These are phyloP conservation scores for Cairina moschata DNA, from an alignment of 2,113 vertebrate genomes.

Conservation along the genomic window DNA sequence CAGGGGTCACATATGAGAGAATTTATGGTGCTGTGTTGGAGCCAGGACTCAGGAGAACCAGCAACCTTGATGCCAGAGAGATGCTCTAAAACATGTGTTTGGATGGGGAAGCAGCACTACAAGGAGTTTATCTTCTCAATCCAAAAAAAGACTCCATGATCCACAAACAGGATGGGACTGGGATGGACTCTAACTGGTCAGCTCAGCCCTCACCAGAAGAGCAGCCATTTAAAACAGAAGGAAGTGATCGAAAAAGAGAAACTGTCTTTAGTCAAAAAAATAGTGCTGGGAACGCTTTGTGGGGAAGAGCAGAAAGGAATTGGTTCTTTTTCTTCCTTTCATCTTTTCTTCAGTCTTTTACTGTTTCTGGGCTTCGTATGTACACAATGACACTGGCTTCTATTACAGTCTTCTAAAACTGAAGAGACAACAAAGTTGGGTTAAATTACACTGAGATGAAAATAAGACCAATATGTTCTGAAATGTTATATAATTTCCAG, in stretches of 20 bases:
- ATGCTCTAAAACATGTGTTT: not conserved
- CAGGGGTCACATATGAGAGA: not conserved
- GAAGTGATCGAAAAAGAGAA: not conserved
- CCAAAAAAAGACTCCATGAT: not conserved
- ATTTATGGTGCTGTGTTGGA: not conserved
- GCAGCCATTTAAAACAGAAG: not conserved
- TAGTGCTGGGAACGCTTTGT: not conserved
- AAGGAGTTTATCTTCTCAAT: not conserved
- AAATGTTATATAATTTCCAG: not conserved
- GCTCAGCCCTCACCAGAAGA: not conserved
- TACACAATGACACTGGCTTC: not conserved
- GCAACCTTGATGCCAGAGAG: not conserved
- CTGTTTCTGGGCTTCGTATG: not conserved
- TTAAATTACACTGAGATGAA: not conserved
- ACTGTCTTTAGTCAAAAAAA: not conserved
- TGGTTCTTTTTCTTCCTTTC: not conserved
- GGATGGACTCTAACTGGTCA: not conserved
- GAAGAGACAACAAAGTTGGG: not conserved
- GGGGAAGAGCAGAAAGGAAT: not conserved
- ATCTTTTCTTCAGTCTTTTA: not conserved
- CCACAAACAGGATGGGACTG: not conserved
- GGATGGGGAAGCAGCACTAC: not conserved
- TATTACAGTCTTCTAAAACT: not conserved
- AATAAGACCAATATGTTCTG: not conserved
- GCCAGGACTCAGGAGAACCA: not conserved